These are phyloP conservation scores for Spea multiplicata DNA, from an alignment of 2,113 vertebrate genomes.

Conservation along the genomic window DNA sequence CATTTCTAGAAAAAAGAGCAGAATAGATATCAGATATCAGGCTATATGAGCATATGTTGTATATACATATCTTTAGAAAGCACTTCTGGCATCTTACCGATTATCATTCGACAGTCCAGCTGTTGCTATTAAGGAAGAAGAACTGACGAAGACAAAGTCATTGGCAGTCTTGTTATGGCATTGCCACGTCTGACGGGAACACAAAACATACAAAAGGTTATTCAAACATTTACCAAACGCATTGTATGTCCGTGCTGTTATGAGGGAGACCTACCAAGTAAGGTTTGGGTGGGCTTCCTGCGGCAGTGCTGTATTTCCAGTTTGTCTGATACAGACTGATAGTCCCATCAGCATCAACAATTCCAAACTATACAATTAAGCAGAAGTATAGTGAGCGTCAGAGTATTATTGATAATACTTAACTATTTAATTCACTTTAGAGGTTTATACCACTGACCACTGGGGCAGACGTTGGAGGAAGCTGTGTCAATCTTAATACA, in stretches of 20 bases:
- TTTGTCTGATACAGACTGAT: slow-evolving; percentile 97
- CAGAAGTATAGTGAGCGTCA: not conserved
- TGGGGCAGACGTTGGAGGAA: too few relatives aligned
- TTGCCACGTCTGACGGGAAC: slow-evolving; percentile 81
- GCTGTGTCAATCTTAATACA: too few relatives aligned
- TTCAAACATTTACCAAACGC: not conserved
- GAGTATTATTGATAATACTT: too few relatives aligned
- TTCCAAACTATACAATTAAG: slow-evolving; percentile 77
- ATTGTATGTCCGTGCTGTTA: not conserved
- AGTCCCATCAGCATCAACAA: slow-evolving; percentile 91
- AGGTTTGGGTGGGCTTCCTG: slow-evolving; percentile 83
- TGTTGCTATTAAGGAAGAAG: slow-evolving; percentile 92
- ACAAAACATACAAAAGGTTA: not conserved
- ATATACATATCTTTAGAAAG: too few relatives aligned
- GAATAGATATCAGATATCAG: not conserved
- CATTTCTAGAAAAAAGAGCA: slow-evolving; percentile 75
- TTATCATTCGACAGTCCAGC: slow-evolving; percentile 93
- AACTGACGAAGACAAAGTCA: slow-evolving; percentile 95
- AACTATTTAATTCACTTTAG: too few relatives aligned
- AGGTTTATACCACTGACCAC: too few relatives aligned
- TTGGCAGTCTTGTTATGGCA: slow-evolving; percentile 97
- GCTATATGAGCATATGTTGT: not conserved
- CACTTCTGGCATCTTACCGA: slow-evolving; percentile 68
- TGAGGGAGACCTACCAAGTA: slow-evolving; percentile 80
- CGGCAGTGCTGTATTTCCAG: slow-evolving; percentile 75